Conservation (phyloP, 2,113 vertebrate species). For the Cebus imitator region DNA sequence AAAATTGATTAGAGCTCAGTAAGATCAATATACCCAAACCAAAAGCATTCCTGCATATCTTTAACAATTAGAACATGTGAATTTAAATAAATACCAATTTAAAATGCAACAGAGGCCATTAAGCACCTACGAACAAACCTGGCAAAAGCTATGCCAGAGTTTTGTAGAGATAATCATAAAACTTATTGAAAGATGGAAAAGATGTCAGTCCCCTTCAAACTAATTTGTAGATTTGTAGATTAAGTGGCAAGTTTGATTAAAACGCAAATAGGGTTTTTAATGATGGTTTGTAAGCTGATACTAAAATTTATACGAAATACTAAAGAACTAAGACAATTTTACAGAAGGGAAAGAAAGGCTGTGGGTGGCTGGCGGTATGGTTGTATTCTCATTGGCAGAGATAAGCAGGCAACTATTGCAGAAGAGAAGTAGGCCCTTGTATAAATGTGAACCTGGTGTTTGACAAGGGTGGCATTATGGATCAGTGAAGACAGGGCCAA, state of each 20-base stretch:
- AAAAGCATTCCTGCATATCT: not conserved
- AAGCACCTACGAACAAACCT: not conserved
- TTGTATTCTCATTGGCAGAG: not conserved
- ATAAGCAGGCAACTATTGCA: not conserved
- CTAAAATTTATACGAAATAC: not conserved
- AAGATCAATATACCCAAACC: not conserved
- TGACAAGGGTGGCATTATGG: not conserved
- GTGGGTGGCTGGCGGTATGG: not conserved
- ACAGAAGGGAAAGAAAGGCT: not conserved
- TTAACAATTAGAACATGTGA: not conserved
- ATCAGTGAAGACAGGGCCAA: not conserved
- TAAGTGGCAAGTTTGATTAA: not conserved
- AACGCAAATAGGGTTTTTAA: not conserved
- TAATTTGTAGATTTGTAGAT: not conserved
- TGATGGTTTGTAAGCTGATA: not conserved
- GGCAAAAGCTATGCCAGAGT: not conserved
- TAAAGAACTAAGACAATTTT: conserved; percentile 2
- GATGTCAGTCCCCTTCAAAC: not conserved
- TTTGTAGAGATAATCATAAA: conserved; percentile 11
- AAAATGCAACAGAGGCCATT: conserved; percentile 34
- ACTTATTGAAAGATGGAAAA: conserved; percentile 17
- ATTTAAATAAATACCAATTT: conserved; percentile 7
- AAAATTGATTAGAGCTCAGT: not conserved
- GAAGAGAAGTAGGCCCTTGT: not conserved
- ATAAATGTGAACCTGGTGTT: not conserved